A percentile compares a stretch with the other conserved stretches of the same genome.
These are phyloP conservation scores for Cydia splendana DNA, from an alignment of 1,140 invertebrate genomes.

Conservation along the genomic window DNA sequence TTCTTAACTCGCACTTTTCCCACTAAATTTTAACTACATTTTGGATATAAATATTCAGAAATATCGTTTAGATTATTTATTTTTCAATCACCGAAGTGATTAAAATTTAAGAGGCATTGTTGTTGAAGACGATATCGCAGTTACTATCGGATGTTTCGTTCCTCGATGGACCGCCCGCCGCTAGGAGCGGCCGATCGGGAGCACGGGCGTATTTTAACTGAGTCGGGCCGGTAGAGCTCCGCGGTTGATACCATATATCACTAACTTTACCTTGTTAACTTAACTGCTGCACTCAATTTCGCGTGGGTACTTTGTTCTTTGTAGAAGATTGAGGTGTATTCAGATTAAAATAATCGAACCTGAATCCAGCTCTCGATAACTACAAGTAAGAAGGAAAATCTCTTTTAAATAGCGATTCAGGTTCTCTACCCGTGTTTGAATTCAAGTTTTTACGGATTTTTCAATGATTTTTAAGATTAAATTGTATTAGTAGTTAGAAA, in stretches of 20 bases:
- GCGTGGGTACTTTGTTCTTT: slow-evolving; percentile 16
- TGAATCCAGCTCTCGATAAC: neutral
- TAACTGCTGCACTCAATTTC: slow-evolving; percentile 16
- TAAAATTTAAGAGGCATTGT: neutral
- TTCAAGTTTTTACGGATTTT: too few species aligned
- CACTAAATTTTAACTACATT: slow-evolving; percentile 15
- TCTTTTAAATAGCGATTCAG: too few species aligned
- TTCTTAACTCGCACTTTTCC: slow-evolving; percentile 24
- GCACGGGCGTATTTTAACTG: slow-evolving; percentile 56
- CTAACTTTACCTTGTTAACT: slow-evolving; percentile 24
- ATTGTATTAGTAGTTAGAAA: too few species aligned
- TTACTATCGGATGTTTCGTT: neutral
- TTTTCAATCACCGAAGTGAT: neutral
- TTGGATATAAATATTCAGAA: neutral
- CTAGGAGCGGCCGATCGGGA: slow-evolving; percentile 46
- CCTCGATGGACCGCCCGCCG: slow-evolving; percentile 7
- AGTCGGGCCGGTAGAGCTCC: slow-evolving; percentile 52
- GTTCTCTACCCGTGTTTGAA: too few species aligned
- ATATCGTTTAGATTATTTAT: neutral
- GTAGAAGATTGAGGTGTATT: neutral
- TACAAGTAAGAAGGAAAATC: neutral
- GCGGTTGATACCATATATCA: slow-evolving; percentile 32
- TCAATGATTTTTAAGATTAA: too few species aligned
- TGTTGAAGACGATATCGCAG: neutral
- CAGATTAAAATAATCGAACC: neutral